Conservation (phyloP, 2,888 invertebrate genomes). For the Orthonychiurus folsomi region DNA sequence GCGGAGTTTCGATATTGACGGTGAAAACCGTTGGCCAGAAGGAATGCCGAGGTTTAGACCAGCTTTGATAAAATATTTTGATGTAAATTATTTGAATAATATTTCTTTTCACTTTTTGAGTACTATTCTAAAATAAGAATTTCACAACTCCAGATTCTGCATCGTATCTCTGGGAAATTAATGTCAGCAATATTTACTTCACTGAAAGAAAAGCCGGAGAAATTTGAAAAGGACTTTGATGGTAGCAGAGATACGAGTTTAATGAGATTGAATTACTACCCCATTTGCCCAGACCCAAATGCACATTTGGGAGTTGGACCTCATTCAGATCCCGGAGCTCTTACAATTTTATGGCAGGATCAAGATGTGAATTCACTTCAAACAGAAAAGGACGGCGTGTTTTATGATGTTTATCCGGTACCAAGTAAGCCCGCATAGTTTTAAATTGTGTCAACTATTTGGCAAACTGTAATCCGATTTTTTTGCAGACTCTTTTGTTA, state of each 20-base stretch:
- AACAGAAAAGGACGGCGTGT: constrained; percentile 25
- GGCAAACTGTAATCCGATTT: neutral
- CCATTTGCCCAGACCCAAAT: constrained; percentile 14
- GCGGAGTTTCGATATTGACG: constrained; percentile 14
- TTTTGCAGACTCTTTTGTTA: constrained; percentile 26
- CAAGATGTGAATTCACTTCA: constrained; percentile 24
- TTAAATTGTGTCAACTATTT: neutral
- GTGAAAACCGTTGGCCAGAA: constrained; percentile 20
- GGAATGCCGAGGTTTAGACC: constrained; percentile 16
- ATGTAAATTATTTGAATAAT: neutral
- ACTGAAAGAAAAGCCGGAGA: constrained; percentile 17
- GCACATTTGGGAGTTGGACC: constrained; percentile 30
- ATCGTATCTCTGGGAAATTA: constrained; percentile 17
- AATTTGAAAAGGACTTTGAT: constrained; percentile 21
- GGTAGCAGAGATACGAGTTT: constrained; percentile 23
- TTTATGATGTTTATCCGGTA: constrained; percentile 27
- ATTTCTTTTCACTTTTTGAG: neutral
- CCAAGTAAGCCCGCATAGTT: constrained; percentile 23
- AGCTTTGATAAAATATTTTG: constrained; percentile 16
- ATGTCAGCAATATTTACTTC: constrained; percentile 23
- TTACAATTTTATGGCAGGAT: constrained; percentile 29
- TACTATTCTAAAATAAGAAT: neutral
- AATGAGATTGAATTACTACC: constrained; percentile 30
- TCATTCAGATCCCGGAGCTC: constrained; percentile 28
- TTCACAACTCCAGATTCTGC: constrained; percentile 19